A percentile compares a stretch with the other conserved stretches of the same genome.
Conservation (phyloP, 2,888 invertebrate species). For the Candidula unifasciata region DNA sequence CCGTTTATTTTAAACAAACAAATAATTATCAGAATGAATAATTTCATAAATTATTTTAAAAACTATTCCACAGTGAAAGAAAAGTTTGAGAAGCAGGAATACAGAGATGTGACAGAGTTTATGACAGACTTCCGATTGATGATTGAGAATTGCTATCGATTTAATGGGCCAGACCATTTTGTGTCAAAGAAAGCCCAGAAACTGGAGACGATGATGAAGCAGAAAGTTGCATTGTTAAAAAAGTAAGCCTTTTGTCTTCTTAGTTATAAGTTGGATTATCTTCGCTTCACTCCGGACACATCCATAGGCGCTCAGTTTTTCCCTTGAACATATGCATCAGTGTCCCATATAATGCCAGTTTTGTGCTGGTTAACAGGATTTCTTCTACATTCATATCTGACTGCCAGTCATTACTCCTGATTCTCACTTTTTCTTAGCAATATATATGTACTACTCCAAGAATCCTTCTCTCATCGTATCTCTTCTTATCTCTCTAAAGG, state of each 20-base stretch:
- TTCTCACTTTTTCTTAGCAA: background rate
- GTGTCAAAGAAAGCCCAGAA: slow-evolving; percentile 78
- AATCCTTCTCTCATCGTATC: background rate
- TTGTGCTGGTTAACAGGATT: no score
- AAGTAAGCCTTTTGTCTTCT: slow-evolving; percentile 70
- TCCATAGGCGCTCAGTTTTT: no score
- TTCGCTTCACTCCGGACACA: background rate
- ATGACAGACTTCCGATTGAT: slow-evolving; percentile 79
- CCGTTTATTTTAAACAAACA: no score
- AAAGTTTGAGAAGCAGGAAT: slow-evolving; percentile 74
- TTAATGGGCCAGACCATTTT: slow-evolving; percentile 79
- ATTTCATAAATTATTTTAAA: no score
- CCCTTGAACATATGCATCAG: no score
- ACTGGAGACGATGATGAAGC: slow-evolving; percentile 79
- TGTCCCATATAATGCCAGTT: no score
- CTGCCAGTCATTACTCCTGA: no score
- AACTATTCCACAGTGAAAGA: slow-evolving; percentile 75
- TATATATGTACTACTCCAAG: background rate
- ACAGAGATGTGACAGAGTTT: slow-evolving; percentile 78
- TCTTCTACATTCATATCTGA: no score
- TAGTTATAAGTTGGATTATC: background rate
- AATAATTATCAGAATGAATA: no score
- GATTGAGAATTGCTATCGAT: slow-evolving; percentile 80
- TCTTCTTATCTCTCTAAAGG: background rate
- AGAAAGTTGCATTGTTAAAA: slow-evolving; percentile 78